phyloP scores from a whole-genome alignment of 2,888 invertebrate genomes.

The Ophraella communa region DNA sequence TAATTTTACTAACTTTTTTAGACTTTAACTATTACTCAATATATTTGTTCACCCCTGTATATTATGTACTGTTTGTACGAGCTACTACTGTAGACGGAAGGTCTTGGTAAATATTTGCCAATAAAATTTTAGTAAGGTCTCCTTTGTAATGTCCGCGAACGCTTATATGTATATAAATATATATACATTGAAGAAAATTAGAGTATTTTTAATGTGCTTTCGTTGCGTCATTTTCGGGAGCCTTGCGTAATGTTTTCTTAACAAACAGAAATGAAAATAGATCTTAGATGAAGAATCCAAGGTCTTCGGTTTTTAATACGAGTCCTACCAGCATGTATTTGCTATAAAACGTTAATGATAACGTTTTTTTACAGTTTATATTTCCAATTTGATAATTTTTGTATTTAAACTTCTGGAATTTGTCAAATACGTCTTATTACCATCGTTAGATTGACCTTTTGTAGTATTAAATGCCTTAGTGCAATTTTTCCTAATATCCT shows the following conservation, averaged over 20 bases:
- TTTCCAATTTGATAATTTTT: not conserved
- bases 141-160: constrained; percentile 8
- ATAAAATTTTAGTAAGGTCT: constrained; percentile 30
- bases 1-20: not conserved
- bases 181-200: constrained; percentile 8
- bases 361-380: not conserved
- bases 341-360: too few species aligned
- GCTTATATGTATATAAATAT: constrained; percentile 16
- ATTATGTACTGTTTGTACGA: too few species aligned
- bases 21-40: not conserved
- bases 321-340: too few species aligned
- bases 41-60: too few species aligned
- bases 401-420: too few species aligned
- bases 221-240: constrained; percentile 16
- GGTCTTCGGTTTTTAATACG: constrained; percentile 17
- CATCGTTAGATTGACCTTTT: too few species aligned
- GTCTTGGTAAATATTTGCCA: constrained; percentile 32
- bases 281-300: constrained; percentile 27
- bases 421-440: too few species aligned
- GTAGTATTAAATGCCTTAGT: too few species aligned
- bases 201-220: constrained; percentile 18
- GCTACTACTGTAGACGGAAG: constrained; percentile 22
- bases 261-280: constrained; percentile 26
- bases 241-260: constrained; percentile 25
- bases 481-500: too few species aligned